Base-by-base conservation (phyloP, 2,797 vertebrate genomes). In the Cryptoblepharus egeriae region DNA sequence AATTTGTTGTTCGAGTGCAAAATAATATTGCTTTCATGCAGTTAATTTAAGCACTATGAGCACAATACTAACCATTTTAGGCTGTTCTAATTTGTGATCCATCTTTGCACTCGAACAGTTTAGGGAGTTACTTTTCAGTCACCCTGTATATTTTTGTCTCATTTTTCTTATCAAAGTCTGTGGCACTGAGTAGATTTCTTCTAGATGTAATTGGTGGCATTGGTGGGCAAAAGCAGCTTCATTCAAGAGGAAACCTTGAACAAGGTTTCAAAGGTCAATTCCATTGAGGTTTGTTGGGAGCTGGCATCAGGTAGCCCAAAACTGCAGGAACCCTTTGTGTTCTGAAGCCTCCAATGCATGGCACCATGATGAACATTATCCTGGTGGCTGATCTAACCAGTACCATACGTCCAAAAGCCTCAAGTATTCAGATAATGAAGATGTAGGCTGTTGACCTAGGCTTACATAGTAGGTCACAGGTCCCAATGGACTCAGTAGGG, bases 321-420 rank as follows among this genome's bases (percentile, higher is more conserved):
- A 55, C 94, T 99, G 91, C 98, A 99, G 95, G 98, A 99, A 94
- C 98, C 97, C 99, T 98, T 39, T 97, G 98, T 87, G 97, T 99
- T 98, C 97, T 5, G 98, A 99, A 65, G 97, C 97, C 32, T 99
- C 99, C 92, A 98, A 98, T 87, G 97, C 97, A 0, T 98, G 98
- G 95, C 97, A 97, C 92, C 98, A 97, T 88, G 97, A 99, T 94
- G 96, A 98, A 98, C 74, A 98, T 98, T 75, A 98, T 99, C 97
- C 18, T 58, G 57, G 98, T 98, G 1, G 97, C 99, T 85, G 99
- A 99, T 91, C 96, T 99, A 32, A 96, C 96, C 96, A 98, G 95
- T 85, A n/a, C n/a, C n/a, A n/a, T n/a, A 99, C 99, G 98, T 99
- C 98, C 79, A 99, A 98, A 88, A 99, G 98, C 86, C 92, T 99